Conservation (phyloP, 2,888 invertebrate species). For the Oscheius sp. region DNA sequence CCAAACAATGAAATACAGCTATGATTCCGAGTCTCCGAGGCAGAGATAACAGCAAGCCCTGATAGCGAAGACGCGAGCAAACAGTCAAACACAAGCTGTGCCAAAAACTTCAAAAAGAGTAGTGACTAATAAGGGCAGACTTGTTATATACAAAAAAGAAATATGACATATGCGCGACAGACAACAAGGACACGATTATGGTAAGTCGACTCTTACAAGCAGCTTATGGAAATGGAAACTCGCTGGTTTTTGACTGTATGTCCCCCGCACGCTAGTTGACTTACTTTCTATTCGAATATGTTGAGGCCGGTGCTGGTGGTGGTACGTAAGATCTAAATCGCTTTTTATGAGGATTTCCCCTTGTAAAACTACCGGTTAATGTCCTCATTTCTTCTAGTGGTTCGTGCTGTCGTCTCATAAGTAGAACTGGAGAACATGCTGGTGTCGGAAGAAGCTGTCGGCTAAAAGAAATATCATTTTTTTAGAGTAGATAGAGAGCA, state of each 20-base stretch:
- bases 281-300: constrained; percentile 24
- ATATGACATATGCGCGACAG: not conserved
- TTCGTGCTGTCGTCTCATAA: constrained; percentile 14
- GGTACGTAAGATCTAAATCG: constrained; percentile 9
- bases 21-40: constrained; percentile 32
- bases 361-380: constrained; percentile 14
- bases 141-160: too few relatives aligned
- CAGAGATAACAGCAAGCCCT: constrained; percentile 34
- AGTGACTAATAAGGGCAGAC: constrained; percentile 27
- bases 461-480: constrained; percentile 13
- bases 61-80: constrained; percentile 29
- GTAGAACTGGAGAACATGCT: constrained; percentile 24
- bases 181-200: constrained; percentile 3
- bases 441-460: not conserved
- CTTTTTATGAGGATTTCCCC: not conserved
- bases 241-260: not conserved
- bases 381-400: constrained; percentile 23
- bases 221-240: constrained; percentile 27
- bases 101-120: constrained; percentile 28
- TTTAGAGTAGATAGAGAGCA: not conserved
- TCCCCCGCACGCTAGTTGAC: constrained; percentile 2
- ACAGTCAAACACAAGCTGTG: constrained; percentile 30
- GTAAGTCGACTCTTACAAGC: constrained; percentile 14
- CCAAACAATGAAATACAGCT: constrained; percentile 37
- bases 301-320: constrained; percentile 17